These are phyloP conservation scores for Cheirogaleus major DNA, from an alignment of 2,797 vertebrate species.

Conservation along the genomic window DNA sequence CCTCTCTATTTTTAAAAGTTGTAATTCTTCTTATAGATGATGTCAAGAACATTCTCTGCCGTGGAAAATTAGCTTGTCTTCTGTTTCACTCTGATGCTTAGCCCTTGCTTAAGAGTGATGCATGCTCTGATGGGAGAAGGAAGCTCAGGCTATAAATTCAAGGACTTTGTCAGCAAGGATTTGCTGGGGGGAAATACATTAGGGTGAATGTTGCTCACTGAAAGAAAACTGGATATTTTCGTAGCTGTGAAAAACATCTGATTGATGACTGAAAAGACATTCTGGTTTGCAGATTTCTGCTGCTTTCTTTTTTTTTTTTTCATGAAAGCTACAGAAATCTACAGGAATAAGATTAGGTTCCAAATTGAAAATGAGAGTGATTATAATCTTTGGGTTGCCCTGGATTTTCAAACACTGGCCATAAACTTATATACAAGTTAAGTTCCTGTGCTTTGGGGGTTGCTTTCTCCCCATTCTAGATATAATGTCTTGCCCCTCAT, in stretches of 20 bases:
- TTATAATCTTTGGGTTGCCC: background rate
- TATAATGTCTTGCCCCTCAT: background rate
- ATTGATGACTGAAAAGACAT: conserved; percentile 15
- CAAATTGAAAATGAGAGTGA: conserved; percentile 1
- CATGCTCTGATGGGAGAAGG: background rate
- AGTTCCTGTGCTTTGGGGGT: background rate
- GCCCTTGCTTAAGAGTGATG: background rate
- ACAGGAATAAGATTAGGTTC: background rate
- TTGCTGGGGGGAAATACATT: background rate
- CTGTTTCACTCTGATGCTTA: background rate
- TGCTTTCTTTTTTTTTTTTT: background rate
- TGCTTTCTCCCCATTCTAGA: background rate
- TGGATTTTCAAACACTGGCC: background rate
- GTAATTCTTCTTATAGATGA: background rate
- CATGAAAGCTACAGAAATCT: conserved; percentile 30
- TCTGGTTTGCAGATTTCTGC: conserved; percentile 27
- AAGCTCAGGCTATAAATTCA: conserved; percentile 31
- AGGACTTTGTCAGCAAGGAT: background rate
- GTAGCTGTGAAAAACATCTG: background rate
- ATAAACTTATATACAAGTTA: background rate
- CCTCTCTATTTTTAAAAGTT: conserved; percentile 29
- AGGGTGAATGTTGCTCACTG: background rate
- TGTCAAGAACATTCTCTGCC: background rate
- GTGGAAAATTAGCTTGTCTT: conserved; percentile 23
- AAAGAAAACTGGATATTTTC: conserved; percentile 9